Percentiles rank a stretch among this genome's conserved stretches.
Conservation (phyloP, 2,888 invertebrate genomes). For the Oligia strigilis region DNA sequence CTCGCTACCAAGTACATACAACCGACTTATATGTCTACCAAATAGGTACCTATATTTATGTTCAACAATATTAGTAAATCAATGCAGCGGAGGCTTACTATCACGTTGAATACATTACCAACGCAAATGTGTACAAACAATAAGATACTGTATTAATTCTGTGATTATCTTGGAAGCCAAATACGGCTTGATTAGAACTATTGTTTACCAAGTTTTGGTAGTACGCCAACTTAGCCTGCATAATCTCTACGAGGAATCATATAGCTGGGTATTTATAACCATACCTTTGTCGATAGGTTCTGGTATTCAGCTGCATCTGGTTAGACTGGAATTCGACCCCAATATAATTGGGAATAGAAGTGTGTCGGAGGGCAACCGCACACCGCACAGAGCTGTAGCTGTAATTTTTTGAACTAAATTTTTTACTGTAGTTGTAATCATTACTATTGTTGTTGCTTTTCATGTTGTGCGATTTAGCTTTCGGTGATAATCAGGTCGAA, state of each 20-base stretch:
- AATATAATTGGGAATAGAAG: no score
- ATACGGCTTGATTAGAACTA: constrained; percentile 32
- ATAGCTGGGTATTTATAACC: background rate
- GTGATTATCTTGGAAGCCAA: constrained; percentile 29
- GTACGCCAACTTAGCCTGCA: constrained; percentile 19
- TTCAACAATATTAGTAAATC: constrained; percentile 7
- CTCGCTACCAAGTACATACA: background rate
- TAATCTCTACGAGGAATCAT: constrained; percentile 18
- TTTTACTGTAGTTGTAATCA: no score
- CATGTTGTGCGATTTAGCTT: no score
- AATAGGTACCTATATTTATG: background rate
- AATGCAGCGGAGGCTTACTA: constrained; percentile 3
- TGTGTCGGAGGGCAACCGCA: no score
- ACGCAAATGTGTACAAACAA: constrained; percentile 23
- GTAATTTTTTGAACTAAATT: no score
- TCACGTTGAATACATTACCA: constrained; percentile 3
- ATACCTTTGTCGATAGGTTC: background rate
- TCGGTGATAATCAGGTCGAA: no score
- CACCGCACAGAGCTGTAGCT: no score
- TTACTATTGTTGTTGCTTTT: no score
- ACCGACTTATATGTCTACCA: background rate
- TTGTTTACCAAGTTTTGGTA: constrained; percentile 40
- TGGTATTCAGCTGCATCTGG: no score
- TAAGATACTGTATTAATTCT: constrained; percentile 41
- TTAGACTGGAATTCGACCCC: no score